These are phyloP conservation scores for Volucella inanis DNA, from an alignment of 2,888 invertebrate genomes.

Conservation along the genomic window DNA sequence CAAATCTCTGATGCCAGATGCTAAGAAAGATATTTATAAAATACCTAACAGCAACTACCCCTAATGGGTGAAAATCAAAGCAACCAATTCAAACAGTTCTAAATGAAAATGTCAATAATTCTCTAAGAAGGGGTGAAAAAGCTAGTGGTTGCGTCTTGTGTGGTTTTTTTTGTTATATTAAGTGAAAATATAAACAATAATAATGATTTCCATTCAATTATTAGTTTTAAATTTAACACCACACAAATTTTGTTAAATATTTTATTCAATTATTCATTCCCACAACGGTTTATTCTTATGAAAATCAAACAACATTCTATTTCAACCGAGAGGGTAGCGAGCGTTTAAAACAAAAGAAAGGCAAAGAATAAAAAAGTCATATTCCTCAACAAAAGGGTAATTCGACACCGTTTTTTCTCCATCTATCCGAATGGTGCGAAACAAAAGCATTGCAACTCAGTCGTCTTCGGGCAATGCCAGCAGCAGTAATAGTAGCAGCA, in stretches of 20 bases:
- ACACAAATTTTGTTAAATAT: conserved; percentile 29
- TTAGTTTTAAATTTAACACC: conserved; percentile 12
- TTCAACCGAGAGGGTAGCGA: conserved; percentile 52
- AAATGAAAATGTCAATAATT: conserved; percentile 67
- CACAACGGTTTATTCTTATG: conserved; percentile 42
- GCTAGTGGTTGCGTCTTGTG: conserved; percentile 59
- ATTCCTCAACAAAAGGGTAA: conserved; percentile 64
- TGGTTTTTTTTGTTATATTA: conserved; percentile 59
- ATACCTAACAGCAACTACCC: conserved; percentile 39
- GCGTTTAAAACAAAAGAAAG: background rate
- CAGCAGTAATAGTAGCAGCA: conserved; percentile 79
- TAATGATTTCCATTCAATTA: conserved; percentile 54
- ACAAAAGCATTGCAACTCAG: conserved; percentile 80
- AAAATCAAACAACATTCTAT: conserved; percentile 53
- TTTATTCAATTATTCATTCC: conserved; percentile 15
- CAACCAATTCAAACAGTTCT: conserved; percentile 49
- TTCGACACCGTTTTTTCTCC: conserved; percentile 58
- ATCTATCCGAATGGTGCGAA: conserved; percentile 81
- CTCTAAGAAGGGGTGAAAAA: conserved; percentile 68
- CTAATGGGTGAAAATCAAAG: background rate
- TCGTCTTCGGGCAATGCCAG: conserved; percentile 81
- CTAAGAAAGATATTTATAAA: background rate
- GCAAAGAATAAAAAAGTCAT: conserved; percentile 32
- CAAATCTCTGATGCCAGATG: too few relatives aligned
- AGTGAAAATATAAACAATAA: conserved; percentile 71